Percentiles rank a stretch among this genome's conserved stretches.
Evolutionary conservation across 2,888 invertebrate species (phyloP).

Genomic region (Caenorhabditis doughertyi): DNA sequence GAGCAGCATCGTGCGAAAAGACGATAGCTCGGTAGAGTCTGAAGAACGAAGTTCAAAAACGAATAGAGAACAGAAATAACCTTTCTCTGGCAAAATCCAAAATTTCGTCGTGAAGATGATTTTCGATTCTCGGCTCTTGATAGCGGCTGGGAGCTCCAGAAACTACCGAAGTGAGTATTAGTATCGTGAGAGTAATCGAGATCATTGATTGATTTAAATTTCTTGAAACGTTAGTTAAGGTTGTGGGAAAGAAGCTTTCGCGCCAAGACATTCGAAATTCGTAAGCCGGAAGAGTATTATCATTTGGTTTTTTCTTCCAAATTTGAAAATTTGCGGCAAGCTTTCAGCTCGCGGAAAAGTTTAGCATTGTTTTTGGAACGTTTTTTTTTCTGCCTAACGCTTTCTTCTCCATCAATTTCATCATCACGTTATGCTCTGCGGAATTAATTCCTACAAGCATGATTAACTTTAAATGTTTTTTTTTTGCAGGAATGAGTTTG

Average conservation of each 20-base stretch:
- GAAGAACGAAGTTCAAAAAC: neutral
- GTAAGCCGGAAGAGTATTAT: neutral
- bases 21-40: neutral
- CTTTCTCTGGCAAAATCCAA: neutral
- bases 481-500: neutral
- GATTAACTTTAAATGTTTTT: neutral
- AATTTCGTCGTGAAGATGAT: slow-evolving; percentile 9
- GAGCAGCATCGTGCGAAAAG: neutral
- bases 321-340: neutral
- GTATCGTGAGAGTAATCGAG: neutral
- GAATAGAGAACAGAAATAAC: neutral
- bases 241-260: neutral
- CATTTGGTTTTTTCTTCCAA: neutral
- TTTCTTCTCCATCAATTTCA: no score
- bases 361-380: no score
- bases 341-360: no score
- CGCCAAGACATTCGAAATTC: neutral
- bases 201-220: neutral
- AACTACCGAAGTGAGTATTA: neutral
- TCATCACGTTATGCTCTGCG: no score
- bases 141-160: neutral
- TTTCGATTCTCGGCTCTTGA: neutral
- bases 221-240: neutral
- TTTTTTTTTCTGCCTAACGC: no score
- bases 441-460: no score